Evolutionary conservation across 92 coral and sea anemone genomes (phyloP).

Genomic region (Epizoanthus stellaris): DNA sequence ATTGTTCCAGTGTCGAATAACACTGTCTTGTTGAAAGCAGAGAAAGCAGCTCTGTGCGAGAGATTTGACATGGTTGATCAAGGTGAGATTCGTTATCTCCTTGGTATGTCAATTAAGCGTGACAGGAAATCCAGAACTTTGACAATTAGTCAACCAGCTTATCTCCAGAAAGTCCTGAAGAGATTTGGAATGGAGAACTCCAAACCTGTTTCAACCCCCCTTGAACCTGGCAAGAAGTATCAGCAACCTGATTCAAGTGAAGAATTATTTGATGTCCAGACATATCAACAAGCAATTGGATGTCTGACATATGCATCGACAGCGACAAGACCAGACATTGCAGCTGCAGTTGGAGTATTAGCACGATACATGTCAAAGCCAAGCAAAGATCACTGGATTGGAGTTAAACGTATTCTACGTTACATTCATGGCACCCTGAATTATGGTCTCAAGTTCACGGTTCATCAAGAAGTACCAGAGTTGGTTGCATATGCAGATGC

Average conservation of each 20-base stretch:
- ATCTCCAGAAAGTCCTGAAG: constrained; percentile 57
- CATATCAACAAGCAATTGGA: constrained; percentile 63
- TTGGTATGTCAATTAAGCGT: constrained; percentile 64
- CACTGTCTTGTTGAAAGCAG: constrained; percentile 53
- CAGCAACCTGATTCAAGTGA: constrained; percentile 42
- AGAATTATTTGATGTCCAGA: constrained; percentile 55
- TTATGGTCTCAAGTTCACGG: constrained; percentile 58
- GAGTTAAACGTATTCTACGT: constrained; percentile 52
- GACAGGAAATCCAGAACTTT: constrained; percentile 62
- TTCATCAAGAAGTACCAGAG: constrained; percentile 24
- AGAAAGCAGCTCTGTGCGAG: constrained; percentile 59
- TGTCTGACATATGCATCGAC: constrained; percentile 63
- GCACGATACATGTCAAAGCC: constrained; percentile 52
- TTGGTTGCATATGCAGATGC: too few species aligned
- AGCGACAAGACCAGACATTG: constrained; percentile 70
- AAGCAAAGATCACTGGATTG: constrained; percentile 52
- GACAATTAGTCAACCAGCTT: constrained; percentile 62
- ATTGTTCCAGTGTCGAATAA: constrained; percentile 53
- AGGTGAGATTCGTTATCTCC: constrained; percentile 60
- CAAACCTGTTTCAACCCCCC: constrained; percentile 71
- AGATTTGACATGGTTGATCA: constrained; percentile 62
- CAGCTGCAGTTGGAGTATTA: constrained; percentile 44
- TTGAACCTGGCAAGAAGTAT: constrained; percentile 69
- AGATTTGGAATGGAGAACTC: constrained; percentile 72
- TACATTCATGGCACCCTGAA: constrained; percentile 67